A percentile compares a stretch with the other conserved stretches of the same genome.
Evolutionary conservation across 2,888 invertebrate species (phyloP).

Genomic region (Chalcosyrphus nemorum): DNA sequence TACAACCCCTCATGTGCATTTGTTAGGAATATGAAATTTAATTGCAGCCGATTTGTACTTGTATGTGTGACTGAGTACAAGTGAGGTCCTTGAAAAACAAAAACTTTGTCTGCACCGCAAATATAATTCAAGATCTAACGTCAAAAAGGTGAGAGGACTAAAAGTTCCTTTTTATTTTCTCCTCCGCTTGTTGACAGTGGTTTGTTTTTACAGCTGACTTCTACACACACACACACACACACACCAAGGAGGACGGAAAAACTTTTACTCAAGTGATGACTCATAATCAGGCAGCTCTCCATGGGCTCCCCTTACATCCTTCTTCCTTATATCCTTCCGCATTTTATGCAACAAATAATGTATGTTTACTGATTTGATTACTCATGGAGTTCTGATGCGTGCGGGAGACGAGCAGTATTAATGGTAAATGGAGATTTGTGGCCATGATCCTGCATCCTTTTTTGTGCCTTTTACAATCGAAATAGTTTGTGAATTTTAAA

Average conservation of each 20-base stretch:
- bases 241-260: neutral
- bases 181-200: neutral
- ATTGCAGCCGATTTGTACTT: slow-evolving; percentile 64
- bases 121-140: neutral
- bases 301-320: neutral
- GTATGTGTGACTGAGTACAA: neutral
- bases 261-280: slow-evolving; percentile 49
- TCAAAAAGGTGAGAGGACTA: neutral
- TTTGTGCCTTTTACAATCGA: neutral
- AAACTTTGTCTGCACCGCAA: slow-evolving; percentile 45
- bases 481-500: slow-evolving; percentile 15
- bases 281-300: slow-evolving; percentile 42
- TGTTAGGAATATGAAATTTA: slow-evolving; percentile 57
- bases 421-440: slow-evolving; percentile 31
- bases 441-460: slow-evolving; percentile 9
- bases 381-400: slow-evolving; percentile 54
- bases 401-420: slow-evolving; percentile 19
- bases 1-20: slow-evolving; percentile 26
- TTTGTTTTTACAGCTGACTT: slow-evolving; percentile 2
- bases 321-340: neutral
- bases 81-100: slow-evolving; percentile 39
- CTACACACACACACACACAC: neutral
- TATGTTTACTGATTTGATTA: slow-evolving; percentile 57
- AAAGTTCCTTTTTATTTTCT: neutral
- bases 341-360: slow-evolving; percentile 52